Conservation (phyloP, 2,888 invertebrate genomes). For the Drosophila aldrichi region DNA sequence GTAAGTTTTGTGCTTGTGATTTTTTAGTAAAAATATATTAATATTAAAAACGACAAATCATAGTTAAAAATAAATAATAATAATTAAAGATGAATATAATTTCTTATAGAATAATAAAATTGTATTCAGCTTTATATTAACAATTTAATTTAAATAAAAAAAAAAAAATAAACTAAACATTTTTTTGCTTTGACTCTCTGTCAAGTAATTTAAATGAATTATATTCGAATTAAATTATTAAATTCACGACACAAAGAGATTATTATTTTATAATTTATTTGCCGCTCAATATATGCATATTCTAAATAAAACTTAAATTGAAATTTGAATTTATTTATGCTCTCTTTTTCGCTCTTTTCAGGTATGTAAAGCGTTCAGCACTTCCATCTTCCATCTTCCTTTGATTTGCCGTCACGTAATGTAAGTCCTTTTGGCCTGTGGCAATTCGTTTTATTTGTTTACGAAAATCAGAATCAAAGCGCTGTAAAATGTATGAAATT, state of each 20-base stretch:
- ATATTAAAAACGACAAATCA: too few relatives aligned
- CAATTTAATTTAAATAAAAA: too few relatives aligned
- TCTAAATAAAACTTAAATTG: conserved; percentile 3
- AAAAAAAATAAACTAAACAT: too few relatives aligned
- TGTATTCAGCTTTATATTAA: too few relatives aligned
- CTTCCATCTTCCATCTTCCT: conserved; percentile 38
- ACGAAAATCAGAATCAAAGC: conserved; percentile 42
- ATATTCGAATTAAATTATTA: neutral
- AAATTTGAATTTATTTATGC: neutral
- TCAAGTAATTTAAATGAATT: too few relatives aligned
- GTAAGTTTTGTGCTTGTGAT: too few relatives aligned
- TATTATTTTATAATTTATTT: neutral
- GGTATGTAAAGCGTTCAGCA: conserved; percentile 54
- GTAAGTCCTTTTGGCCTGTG: conserved; percentile 60
- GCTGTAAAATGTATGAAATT: conserved; percentile 45
- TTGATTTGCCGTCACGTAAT: conserved; percentile 44
- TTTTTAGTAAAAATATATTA: too few relatives aligned
- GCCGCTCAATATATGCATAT: neutral
- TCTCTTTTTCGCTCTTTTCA: conserved; percentile 45
- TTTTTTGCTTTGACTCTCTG: too few relatives aligned
- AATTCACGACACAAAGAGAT: neutral
- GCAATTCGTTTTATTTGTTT: conserved; percentile 39
- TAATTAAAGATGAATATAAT: too few relatives aligned
- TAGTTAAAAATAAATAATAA: too few relatives aligned
- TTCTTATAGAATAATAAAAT: too few relatives aligned